phyloP scores from a whole-genome alignment of 2,113 vertebrate species.

The Benitochromis conjunctus region DNA sequence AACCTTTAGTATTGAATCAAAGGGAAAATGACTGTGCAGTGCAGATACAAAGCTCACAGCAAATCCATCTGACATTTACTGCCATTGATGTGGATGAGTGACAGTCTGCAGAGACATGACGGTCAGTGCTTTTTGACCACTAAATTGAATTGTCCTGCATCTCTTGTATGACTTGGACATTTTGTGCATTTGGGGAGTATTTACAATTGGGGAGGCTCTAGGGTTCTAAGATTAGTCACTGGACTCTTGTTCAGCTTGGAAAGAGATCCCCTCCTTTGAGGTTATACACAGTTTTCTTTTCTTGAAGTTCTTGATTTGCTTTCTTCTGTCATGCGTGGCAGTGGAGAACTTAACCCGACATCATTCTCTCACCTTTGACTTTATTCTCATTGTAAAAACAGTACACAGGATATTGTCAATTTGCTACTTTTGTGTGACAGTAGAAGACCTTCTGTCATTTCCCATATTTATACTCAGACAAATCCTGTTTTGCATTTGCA shows the following conservation, averaged over 20 bases:
- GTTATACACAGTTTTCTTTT: neutral
- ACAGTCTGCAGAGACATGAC: neutral
- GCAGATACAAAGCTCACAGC: neutral
- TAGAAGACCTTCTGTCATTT: neutral
- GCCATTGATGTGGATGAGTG: neutral
- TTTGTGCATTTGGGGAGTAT: neutral
- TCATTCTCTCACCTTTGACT: neutral
- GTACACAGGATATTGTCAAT: neutral
- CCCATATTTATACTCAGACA: neutral
- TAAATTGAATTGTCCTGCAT: neutral
- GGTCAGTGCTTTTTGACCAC: neutral
- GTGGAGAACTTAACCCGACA: neutral
- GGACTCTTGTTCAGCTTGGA: neutral
- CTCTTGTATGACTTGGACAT: neutral
- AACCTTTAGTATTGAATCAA: neutral
- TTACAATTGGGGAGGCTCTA: neutral
- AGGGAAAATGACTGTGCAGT: neutral
- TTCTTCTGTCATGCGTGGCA: neutral
- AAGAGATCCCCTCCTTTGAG: neutral
- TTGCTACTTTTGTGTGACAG: neutral
- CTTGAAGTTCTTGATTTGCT: neutral
- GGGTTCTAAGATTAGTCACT: neutral
- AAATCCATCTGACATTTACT: neutral
- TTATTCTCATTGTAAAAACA: neutral
- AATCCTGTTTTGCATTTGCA: neutral